Base-by-base conservation (phyloP, 2,113 vertebrate genomes). In the Struthio camelus region DNA sequence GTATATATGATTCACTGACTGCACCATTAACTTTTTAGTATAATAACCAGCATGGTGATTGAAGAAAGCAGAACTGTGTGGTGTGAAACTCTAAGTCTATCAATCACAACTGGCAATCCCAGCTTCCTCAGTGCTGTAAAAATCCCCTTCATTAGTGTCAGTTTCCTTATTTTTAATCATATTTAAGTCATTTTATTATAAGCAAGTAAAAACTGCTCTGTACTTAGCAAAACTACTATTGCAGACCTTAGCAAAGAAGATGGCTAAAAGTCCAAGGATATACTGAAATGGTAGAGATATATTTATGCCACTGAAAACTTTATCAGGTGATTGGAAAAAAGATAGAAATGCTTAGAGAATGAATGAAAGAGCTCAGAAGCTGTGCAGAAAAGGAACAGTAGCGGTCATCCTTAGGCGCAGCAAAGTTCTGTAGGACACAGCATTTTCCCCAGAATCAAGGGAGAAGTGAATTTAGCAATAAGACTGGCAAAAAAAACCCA, bases 21-120 rank as follows among this genome's bases (percentile, higher is more conserved):
- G 54, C 56, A 72, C 85, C 85, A 50, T 95, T 94, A 96, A 96
- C 95, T 77, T 96, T 97, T 97, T 95, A 92, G 95, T 91, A 66
- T 42, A 72, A 90, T 93, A 92, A 95, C 90, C 97, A 90, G 80
- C 73, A 92, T 44, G 67, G 84, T 81, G 96, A 89, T 54, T 89
- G 97, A 93, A 94, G 86, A 96, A 97, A 96, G 56, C 66, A 94
- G 80, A 96, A 78, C 78, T 94, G 61, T 87, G 73, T 90, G 66
- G 30, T 95, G 61, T 84, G 75, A 88, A 92, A 90, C 89, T 77
- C 76, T 53, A 71, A 2, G 16, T 34, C 13, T 67, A 85, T 88
- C 89, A 95, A 78, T 94, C 91, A 94, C n/a, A 85, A 85, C 17
- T 71, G 89, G 95, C 67, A 94, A 92, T 83, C 87, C 89, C 91